Evolutionary conservation across 2,113 vertebrate species (phyloP).

Genomic region (Agelaius phoeniceus): DNA sequence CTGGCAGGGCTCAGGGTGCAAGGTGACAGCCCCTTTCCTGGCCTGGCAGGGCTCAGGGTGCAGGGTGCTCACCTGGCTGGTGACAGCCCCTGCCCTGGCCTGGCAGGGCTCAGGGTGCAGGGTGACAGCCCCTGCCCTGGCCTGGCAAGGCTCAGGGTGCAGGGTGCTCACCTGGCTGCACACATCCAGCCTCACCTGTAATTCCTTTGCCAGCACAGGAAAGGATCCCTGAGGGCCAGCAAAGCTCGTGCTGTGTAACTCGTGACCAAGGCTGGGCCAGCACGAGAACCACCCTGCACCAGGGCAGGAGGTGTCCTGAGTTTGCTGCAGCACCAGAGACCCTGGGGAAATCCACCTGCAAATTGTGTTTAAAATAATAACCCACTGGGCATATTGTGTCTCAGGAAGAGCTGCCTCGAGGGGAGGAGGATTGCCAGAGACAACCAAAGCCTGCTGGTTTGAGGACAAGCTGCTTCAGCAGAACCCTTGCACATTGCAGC

Average conservation of each 20-base stretch:
- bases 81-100: no score
- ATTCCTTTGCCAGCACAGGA: not conserved
- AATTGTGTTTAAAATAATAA: not conserved
- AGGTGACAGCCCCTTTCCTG: no score
- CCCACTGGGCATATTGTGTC: no score
- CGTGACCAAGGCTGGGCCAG: not conserved
- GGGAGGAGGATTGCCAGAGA: not conserved
- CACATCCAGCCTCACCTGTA: fast-evolving
- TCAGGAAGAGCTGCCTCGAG: not conserved
- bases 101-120: fast-evolving
- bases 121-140: no score
- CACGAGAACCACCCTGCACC: not conserved
- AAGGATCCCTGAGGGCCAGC: not conserved
- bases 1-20: not conserved
- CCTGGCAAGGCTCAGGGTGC: not conserved
- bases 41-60: not conserved
- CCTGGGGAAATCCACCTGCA: not conserved
- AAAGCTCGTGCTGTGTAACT: not conserved
- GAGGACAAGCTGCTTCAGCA: not conserved
- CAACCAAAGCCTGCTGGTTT: not conserved
- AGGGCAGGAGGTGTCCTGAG: not conserved
- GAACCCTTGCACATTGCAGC: not conserved
- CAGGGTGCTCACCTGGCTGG: no score
- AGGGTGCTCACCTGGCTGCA: not conserved
- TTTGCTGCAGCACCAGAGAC: not conserved